Base-by-base conservation (phyloP, 2,888 invertebrate species). In the Chloroclystis v-ata region DNA sequence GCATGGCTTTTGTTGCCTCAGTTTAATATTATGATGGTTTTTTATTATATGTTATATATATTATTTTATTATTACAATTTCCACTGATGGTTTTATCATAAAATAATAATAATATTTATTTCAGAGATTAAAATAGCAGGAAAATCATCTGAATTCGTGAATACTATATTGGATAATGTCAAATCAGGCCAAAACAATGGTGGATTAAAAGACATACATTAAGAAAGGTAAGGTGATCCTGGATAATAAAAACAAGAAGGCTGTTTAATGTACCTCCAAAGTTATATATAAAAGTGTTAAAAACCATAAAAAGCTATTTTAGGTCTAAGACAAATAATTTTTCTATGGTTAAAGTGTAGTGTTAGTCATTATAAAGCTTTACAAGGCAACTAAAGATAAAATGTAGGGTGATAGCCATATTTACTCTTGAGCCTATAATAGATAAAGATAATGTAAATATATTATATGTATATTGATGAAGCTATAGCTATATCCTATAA, bases 91-190 rank as follows among this genome's bases (percentile, higher is more conserved):
- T n/a, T n/a, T n/a, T n/a, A n/a, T n/a, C n/a, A n/a, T 9, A 1
- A 13, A 30, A 5, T 13, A 8, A 11, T 9, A 12, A 12, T 30
- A 4, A 30, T 12, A 30, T 37, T 61, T 61, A 44, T 89, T 91
- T 44, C 90, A 95, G 97, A 94, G 83, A 83, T 94, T 42, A 93
- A 92, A 89, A 95, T 98, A 72, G 98, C 97, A 40, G 97, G 96
- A 42, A 91, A 94, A 65, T 94, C 97, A 37, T 96, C 97, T 8
- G 97, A 97, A 65, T 98, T 95, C 80, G 98, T 98, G 29, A 98
- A 98, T 79, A 93, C 92, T 82, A 93, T 98, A 49, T 86, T 98
- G 79, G 96, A 96, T 49, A 96, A 94, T 75, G 93, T 97, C 43
- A 94, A 92, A 79, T 84, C 90, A 51, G 97, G 97, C 25, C 92